Evolutionary conservation across 30 jellyfish, hydroid and myxozoan species (phyloP), one percentile per base, ranked within the genome.

Genomic region (Hydractinia symbiolongicarpus): DNA sequence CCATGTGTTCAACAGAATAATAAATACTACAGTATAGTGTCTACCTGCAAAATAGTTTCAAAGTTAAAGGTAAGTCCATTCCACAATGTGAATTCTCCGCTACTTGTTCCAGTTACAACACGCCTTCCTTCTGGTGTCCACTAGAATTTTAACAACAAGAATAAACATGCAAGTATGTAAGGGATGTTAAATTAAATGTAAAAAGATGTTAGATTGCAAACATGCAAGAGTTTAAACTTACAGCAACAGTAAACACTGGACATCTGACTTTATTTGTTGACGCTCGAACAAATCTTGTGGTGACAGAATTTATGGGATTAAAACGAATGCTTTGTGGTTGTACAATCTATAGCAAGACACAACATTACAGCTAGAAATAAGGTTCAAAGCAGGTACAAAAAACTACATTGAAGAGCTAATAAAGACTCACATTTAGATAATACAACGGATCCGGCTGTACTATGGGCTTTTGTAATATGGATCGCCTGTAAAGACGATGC

Each of bases 51-150:
- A 68, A 86, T 91, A 14, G 96, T 86, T 81, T 91, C 98, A 64
- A 86, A 88, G 53, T 86, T 91, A 77, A 91, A 86, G 10, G 95
- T 82, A 55, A 91, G 79, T 72, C 96, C 96, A 88, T 91, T 89
- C 98, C 98, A 91, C 13, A 91, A 88, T 5, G 96, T 91, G 80
- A 91, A 86, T 61, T 91, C 98, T 53, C 98, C 98, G 66, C 96
- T 91, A 78, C 98, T 91, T 44, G 98, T 70, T 8, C 98, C 98
- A 19, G 96, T 86, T 50, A 91, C 94, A 21, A 91, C 80, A 21
- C 96, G 79, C 61, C 96, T 64, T 56, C 98, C 98, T 74, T 91
- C 98, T 1, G 96, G 98, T 5, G 96, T 87, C 98, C 98, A 91
- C 98, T 91, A 72, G 21, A 72, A 84, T 54, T 9, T 62, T 6